Percentiles rank a stretch among this genome's conserved stretches.
phyloP scores from a whole-genome alignment of 92 coral and sea anemone genomes.

The Nematostella vectensis region DNA sequence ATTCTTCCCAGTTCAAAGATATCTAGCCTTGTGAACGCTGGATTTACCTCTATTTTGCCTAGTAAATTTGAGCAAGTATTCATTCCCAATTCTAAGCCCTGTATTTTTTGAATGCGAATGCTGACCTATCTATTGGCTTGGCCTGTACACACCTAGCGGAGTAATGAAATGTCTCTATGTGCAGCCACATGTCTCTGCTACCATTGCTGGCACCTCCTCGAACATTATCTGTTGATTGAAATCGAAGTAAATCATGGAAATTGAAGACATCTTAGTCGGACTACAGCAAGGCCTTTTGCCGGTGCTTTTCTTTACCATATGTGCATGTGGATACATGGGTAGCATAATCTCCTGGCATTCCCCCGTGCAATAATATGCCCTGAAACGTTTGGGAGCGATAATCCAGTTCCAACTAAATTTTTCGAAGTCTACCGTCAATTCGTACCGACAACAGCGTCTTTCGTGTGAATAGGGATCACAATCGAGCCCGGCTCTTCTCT shows the following conservation, averaged over 20 bases:
- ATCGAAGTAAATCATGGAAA: conserved; percentile 31
- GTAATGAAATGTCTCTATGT: neutral
- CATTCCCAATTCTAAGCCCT: too few species aligned
- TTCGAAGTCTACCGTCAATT: conserved; percentile 24
- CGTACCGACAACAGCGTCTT: conserved; percentile 36
- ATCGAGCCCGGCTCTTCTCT: conserved; percentile 5
- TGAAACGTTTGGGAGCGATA: conserved; percentile 38
- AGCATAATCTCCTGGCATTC: conserved; percentile 22
- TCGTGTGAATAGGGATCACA: conserved; percentile 20
- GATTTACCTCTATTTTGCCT: too few species aligned
- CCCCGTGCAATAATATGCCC: conserved; percentile 36
- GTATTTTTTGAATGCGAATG: too few species aligned
- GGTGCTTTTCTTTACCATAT: conserved; percentile 12
- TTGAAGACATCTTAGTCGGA: conserved; percentile 26
- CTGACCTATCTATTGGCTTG: too few species aligned
- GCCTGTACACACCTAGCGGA: too few species aligned
- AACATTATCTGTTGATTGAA: conserved; percentile 4
- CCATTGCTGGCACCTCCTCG: conserved; percentile 26
- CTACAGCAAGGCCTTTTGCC: conserved; percentile 27
- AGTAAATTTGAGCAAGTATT: too few species aligned
- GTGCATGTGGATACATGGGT: conserved; percentile 16
- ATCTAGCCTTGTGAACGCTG: too few species aligned
- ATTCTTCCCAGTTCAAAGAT: too few species aligned
- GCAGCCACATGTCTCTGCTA: conserved; percentile 41
- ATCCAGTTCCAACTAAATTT: conserved; percentile 41